Conservation (phyloP, 37 sponge, comb jelly and placozoan species). For the Aplysina aerophoba region DNA sequence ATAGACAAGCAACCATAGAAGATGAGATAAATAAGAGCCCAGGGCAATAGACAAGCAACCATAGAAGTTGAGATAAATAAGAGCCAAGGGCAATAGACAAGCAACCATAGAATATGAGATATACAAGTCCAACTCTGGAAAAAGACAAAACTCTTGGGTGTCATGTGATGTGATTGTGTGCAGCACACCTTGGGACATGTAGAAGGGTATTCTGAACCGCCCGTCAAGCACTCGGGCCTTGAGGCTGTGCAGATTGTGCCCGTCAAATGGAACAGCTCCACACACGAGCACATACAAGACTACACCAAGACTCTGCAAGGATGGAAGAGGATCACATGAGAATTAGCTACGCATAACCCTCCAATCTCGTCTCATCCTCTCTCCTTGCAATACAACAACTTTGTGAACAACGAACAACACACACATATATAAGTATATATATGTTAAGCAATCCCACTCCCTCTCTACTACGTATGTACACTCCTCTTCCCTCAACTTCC, state of each 20-base stretch:
- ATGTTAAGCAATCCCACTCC: neutral
- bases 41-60: no score
- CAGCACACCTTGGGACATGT: constrained; percentile 91
- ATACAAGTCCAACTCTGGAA: no score
- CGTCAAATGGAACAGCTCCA: constrained; percentile 97
- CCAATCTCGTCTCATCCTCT: neutral
- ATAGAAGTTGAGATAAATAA: no score
- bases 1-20: no score
- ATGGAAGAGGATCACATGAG: neutral
- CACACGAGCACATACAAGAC: constrained; percentile 97
- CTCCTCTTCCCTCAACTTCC: neutral
- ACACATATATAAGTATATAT: constrained; percentile 27
- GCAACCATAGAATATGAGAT: neutral
- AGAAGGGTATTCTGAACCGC: constrained; percentile 93
- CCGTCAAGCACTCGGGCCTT: constrained; percentile 83
- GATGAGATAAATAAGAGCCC: no score
- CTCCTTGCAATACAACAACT: no score
- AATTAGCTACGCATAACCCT: neutral
- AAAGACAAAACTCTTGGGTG: neutral
- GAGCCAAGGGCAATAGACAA: no score
- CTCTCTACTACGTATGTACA: neutral
- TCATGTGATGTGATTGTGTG: no score
- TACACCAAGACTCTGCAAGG: constrained; percentile 92
- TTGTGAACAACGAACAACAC: constrained; percentile 1
- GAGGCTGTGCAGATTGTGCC: constrained; percentile 84